phyloP scores from a whole-genome alignment of 1,140 invertebrate species.

The Drosophila nikananu region DNA sequence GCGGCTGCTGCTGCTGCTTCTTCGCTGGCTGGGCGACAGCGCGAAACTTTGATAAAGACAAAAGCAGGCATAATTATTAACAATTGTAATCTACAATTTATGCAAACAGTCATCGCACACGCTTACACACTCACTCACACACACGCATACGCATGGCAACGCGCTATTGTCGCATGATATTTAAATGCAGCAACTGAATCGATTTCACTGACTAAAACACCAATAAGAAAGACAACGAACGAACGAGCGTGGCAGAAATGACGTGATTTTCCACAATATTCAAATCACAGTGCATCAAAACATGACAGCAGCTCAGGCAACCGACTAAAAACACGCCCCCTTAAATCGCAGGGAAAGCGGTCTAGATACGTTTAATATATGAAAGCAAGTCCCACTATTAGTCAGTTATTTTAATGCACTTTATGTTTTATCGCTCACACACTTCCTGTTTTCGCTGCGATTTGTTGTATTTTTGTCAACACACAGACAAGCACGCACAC shows the following conservation, averaged over 20 bases:
- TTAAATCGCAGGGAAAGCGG: constrained; percentile 2
- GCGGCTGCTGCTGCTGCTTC: constrained; percentile 47
- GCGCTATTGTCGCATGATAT: constrained; percentile 7
- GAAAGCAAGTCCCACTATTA: constrained; percentile 15
- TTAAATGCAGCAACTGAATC: constrained; percentile 46
- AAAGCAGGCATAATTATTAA: constrained; percentile 47
- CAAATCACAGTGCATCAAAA: constrained; percentile 36
- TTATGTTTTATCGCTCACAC: constrained; percentile 52
- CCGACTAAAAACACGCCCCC: constrained; percentile 58
- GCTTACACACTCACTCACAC: constrained; percentile 8
- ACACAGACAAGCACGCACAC: constrained; percentile 51
- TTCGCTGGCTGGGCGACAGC: constrained; percentile 60
- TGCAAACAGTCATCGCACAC: constrained; percentile 33
- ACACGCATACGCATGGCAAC: constrained; percentile 20
- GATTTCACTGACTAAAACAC: constrained; percentile 56
- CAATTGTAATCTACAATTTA: constrained; percentile 39
- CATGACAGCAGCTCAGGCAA: constrained; percentile 35
- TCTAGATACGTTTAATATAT: background rate
- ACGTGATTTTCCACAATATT: constrained; percentile 69
- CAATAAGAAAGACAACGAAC: constrained; percentile 10
- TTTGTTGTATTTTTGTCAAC: constrained; percentile 81
- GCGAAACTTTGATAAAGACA: constrained; percentile 68
- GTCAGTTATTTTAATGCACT: constrained; percentile 29
- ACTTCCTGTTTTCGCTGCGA: constrained; percentile 76
- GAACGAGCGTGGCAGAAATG: constrained; percentile 60